Evolutionary conservation across 1,140 invertebrate genomes (phyloP).

Genomic region (Pseudomyrmex sp.): DNA sequence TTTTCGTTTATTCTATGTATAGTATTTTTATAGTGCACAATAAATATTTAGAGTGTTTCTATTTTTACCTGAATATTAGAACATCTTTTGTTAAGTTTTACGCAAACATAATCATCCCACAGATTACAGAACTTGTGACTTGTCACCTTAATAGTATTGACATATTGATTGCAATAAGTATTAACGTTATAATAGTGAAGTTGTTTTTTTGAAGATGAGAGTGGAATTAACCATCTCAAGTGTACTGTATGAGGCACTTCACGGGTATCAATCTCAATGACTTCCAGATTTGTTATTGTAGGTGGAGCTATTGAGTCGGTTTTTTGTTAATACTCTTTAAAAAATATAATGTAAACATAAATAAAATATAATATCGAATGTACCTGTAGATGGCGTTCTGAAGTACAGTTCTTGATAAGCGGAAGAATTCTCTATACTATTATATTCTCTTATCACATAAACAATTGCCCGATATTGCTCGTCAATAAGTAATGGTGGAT

Average conservation of each 20-base stretch:
- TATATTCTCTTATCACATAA: constrained; percentile 43
- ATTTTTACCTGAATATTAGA: constrained; percentile 5
- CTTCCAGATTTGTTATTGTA: constrained; percentile 49
- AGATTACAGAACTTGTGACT: constrained; percentile 62
- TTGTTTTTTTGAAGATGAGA: constrained; percentile 51
- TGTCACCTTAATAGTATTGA: neutral
- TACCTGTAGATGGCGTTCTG: constrained; percentile 61
- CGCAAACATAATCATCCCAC: constrained; percentile 65
- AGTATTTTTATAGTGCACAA: neutral
- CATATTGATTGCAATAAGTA: neutral
- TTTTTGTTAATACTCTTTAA: neutral
- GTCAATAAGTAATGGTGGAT: too few species aligned
- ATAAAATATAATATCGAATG: neutral
- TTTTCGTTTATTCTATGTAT: neutral
- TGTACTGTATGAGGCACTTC: neutral
- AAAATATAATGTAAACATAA: neutral
- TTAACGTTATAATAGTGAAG: constrained; percentile 26
- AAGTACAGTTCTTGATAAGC: constrained; percentile 39
- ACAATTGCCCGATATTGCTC: constrained; percentile 5
- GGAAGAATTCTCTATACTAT: constrained; percentile 25
- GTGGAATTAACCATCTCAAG: constrained; percentile 62
- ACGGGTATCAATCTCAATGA: constrained; percentile 55
- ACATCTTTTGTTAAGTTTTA: constrained; percentile 4
- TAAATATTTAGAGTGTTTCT: neutral
- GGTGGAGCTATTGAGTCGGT: constrained; percentile 61